A percentile compares a stretch with the other conserved stretches of the same genome.
Conservation (phyloP, 2,888 invertebrate genomes). For the Andrena hattorfiana region DNA sequence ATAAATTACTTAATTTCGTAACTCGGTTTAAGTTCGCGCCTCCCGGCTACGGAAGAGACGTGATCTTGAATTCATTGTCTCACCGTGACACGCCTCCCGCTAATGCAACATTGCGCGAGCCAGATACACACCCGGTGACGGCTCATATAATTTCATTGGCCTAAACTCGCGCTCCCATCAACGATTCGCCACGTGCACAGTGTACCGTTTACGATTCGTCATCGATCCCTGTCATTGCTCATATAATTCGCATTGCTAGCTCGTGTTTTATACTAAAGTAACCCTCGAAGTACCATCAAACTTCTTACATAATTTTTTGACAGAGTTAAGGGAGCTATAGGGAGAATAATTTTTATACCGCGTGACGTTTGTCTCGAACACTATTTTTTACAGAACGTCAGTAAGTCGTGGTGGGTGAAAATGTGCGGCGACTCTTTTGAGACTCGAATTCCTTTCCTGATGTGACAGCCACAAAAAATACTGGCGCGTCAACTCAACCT, state of each 20-base stretch:
- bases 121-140: conserved; percentile 57
- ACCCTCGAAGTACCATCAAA: neutral
- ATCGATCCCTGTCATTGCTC: conserved; percentile 33
- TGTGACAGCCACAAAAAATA: conserved; percentile 28
- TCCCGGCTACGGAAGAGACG: conserved; percentile 73
- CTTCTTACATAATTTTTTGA: neutral
- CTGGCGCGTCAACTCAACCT: conserved; percentile 6
- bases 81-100: conserved; percentile 66
- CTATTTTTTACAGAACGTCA: conserved; percentile 19
- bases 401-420: neutral
- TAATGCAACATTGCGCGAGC: conserved; percentile 58
- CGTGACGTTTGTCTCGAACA: too few species aligned
- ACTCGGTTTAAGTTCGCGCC: conserved; percentile 75
- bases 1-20: conserved; percentile 80
- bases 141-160: conserved; percentile 64
- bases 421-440: conserved; percentile 30
- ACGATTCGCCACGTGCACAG: conserved; percentile 36
- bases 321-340: neutral
- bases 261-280: conserved; percentile 23
- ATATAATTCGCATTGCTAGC: conserved; percentile 47
- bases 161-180: conserved; percentile 34
- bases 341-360: too few species aligned
- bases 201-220: conserved; percentile 17
- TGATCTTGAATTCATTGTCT: conserved; percentile 81
- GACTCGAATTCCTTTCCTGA: conserved; percentile 2